Evolutionary conservation across 2,888 invertebrate genomes (phyloP), one percentile per base, ranked within the genome.

Genomic region (Sinopyrophorus schimmeli): DNA sequence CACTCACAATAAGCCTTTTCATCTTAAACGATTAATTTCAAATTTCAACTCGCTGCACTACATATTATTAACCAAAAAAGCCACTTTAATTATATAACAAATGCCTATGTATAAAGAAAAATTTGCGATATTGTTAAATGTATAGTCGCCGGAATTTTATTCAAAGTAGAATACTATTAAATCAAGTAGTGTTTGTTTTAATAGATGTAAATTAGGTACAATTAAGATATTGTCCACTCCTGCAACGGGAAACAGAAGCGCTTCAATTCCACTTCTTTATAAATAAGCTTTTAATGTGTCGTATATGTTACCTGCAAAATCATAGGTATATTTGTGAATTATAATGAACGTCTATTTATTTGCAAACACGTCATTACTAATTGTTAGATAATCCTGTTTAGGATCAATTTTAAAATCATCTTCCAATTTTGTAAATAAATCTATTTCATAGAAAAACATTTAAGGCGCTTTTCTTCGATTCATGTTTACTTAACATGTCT

Each of bases 221-320:
- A 34, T 10, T 10, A 43, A 49, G 42, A 30, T 31, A 37, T 34
- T 48, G 37, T 44, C 44, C 40, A 50, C 39, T 50, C 50, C 50
- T 50, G 50, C 50, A 50, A 24, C 15, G 57, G 57, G 54, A 58
- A 58, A 58, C 57, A 52, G 32, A 58, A 58, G 40, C 57, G 57
- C 57, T 58, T 58, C 41, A 47, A 47, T 41, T 46, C 47, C 47
- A 42, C 42, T 18, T 44, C 37, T 47, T 47, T 50, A 50, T 34
- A 43, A 40, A 50, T 50, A 50, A 44, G 50, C 50, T 50, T 50
- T 39, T 34, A 30, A 26, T 50, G 37, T 49, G 34, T 21, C 35
- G 11, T 35, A 24, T 18, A n/a, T n/a, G n/a, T n/a, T n/a, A n/a
- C n/a, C n/a, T n/a, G n/a, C n/a, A n/a, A n/a, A n/a, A n/a, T 21